These are phyloP conservation scores for Lycaon pictus DNA, from an alignment of 2,113 vertebrate genomes.

Conservation along the genomic window DNA sequence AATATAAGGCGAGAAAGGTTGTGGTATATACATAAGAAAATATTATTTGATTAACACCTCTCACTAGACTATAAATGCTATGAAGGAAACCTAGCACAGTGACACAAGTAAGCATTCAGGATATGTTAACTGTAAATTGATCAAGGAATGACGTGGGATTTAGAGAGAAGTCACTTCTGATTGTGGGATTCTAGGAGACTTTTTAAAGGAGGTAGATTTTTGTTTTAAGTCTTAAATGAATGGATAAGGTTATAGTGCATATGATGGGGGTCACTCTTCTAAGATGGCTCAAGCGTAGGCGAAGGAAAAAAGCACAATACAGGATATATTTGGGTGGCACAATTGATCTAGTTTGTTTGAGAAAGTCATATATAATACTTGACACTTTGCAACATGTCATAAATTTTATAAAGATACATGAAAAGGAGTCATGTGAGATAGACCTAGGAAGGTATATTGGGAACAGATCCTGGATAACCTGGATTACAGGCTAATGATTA, in stretches of 20 bases:
- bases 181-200: neutral
- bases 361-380: neutral
- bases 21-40: neutral
- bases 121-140: neutral
- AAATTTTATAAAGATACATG: constrained; percentile 7
- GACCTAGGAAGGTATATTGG: neutral
- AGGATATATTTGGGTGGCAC: neutral
- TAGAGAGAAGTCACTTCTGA: neutral
- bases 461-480: neutral
- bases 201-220: neutral
- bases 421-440: neutral
- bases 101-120: neutral
- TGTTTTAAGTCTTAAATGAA: constrained; percentile 32
- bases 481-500: neutral
- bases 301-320: neutral
- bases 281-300: neutral
- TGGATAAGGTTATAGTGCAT: neutral
- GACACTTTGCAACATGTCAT: neutral
- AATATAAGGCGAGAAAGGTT: neutral
- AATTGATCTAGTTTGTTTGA: neutral
- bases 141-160: neutral
- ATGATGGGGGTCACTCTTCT: neutral
- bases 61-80: neutral
- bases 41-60: neutral
- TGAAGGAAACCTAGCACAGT: neutral